Evolutionary conservation across 2,888 invertebrate species (phyloP).

Genomic region (Bedellia somnulentella): DNA sequence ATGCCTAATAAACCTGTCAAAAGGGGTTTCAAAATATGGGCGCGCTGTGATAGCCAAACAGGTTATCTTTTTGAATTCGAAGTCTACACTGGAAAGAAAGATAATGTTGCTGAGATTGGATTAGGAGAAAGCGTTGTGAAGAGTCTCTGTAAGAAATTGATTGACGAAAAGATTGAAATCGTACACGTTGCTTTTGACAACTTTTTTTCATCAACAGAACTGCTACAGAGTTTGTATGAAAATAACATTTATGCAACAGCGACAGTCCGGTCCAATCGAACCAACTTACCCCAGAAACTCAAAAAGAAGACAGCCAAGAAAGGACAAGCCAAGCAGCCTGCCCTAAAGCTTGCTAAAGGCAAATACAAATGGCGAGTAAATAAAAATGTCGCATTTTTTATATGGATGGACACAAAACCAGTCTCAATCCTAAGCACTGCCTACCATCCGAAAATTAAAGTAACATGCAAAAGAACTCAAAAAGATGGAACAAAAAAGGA

Average conservation of each 20-base stretch:
- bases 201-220: neutral
- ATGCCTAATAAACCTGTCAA: constrained; percentile 16
- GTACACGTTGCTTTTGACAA: constrained; percentile 1
- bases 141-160: neutral
- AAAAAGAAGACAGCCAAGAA: constrained; percentile 7
- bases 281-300: constrained; percentile 7
- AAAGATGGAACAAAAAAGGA: constrained; percentile 10
- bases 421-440: constrained; percentile 9
- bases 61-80: constrained; percentile 13
- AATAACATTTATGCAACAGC: constrained; percentile 8
- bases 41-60: constrained; percentile 11
- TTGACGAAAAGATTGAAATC: neutral
- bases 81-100: constrained; percentile 12
- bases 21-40: constrained; percentile 15
- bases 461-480: constrained; percentile 8
- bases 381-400: constrained; percentile 7
- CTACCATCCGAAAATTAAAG: constrained; percentile 7
- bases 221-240: constrained; percentile 2
- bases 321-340: constrained; percentile 5
- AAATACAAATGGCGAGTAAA: constrained; percentile 9
- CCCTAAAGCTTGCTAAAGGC: constrained; percentile 8
- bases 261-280: constrained; percentile 8
- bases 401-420: constrained; percentile 8
- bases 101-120: neutral
- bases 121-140: neutral